phyloP scores from a whole-genome alignment of 2,797 vertebrate genomes.

The Dallia pectoralis region DNA sequence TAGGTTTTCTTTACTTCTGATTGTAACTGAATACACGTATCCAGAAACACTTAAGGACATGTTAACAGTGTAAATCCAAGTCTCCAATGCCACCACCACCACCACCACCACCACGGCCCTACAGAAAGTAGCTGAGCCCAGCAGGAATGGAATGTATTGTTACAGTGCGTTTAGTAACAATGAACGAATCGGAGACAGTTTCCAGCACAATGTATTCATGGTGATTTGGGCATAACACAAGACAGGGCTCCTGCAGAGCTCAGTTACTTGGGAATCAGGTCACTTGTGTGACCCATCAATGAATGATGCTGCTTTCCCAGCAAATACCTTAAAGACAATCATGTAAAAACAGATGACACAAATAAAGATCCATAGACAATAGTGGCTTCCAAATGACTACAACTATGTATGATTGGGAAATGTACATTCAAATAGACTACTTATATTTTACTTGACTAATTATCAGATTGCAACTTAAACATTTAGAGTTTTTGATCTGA shows the following conservation, averaged over 20 bases:
- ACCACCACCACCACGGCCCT: background rate
- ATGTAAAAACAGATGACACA: background rate
- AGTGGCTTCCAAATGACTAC: background rate
- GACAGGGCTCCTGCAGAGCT: background rate
- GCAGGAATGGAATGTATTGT: constrained; percentile 9
- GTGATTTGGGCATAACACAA: background rate
- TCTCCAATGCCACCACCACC: background rate
- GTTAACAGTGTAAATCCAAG: background rate
- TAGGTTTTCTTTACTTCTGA: background rate
- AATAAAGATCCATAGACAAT: background rate
- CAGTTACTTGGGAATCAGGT: constrained; percentile 8
- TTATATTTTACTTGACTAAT: too few relatives aligned
- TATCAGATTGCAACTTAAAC: too few relatives aligned
- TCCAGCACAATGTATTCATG: background rate
- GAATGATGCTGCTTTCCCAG: background rate
- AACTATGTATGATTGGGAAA: too few relatives aligned
- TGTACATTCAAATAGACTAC: too few relatives aligned
- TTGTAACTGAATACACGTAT: background rate
- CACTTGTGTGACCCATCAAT: constrained; percentile 9
- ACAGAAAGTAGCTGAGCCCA: background rate
- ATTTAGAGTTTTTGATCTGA: too few relatives aligned
- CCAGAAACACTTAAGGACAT: background rate
- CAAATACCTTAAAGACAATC: background rate
- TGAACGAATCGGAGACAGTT: background rate
- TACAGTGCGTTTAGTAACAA: background rate